Base-by-base conservation (phyloP, 2,113 vertebrate genomes). In the Nothoprocta perdicaria region DNA sequence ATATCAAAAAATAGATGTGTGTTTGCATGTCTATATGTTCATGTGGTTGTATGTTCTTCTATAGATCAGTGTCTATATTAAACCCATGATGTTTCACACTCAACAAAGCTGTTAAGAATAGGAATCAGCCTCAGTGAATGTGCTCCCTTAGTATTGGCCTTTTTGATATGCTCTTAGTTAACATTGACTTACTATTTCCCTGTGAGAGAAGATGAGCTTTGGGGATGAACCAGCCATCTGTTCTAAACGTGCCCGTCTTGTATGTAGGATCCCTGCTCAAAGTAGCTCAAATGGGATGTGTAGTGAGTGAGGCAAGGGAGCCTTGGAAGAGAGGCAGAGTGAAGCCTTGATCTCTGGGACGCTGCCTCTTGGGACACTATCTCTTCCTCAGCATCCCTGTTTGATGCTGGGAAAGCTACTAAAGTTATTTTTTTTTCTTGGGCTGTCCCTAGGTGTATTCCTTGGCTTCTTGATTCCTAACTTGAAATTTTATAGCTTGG, bases 281-380 rank as follows among this genome's bases (percentile, higher is more conserved):
- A 86, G 71, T 46, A 88, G n/a, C 45, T 72, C 38, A 57, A 66
- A n/a, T 0, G 0, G n/a, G 27, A 40, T 41, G 12, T 46, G 29
- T 52, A 78, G 73, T 0, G 0, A 75, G 45, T n/a, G 57, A 63
- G 38, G 40, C 1, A 1, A 21, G 43, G 14, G 8, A 29, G 80
- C 82, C 27, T 45, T 73, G 14, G 2, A 60, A 23, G 46, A 8
- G 12, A 87, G 12, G 7, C 61, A 50, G 24, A 80, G 46, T 21
- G 78, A 68, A 67, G 19, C 38, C 21, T 2, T 77, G 27, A 31
- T 68, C 65, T 74, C 48, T 43, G 76, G 14, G 26, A 4, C 17
- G 29, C 58, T 50, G 57, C 3, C 1, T 88, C 89, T 65, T 94
- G 67, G 35, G 35, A 48, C 46, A 29, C 11, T 82, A n/a, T 50